phyloP scores from a whole-genome alignment of 92 coral and sea anemone species.

The Scolanthus callimorphus region DNA sequence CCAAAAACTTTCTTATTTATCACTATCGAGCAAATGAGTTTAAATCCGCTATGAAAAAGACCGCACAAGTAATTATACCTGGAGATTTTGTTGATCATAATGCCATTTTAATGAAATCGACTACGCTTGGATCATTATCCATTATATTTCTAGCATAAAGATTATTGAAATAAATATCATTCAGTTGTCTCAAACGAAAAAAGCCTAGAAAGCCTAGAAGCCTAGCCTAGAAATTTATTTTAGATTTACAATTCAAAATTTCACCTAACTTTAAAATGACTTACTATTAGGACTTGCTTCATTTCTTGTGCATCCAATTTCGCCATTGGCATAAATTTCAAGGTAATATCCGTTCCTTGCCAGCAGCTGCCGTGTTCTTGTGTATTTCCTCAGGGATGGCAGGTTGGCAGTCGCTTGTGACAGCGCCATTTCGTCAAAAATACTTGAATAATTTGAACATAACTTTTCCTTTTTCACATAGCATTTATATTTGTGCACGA shows the following conservation, averaged over 20 bases:
- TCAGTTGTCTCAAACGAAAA: not conserved
- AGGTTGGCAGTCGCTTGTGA: constrained; percentile 30
- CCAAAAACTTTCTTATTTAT: too few relatives aligned
- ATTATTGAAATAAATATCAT: not conserved
- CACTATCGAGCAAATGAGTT: too few relatives aligned
- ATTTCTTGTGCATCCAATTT: constrained; percentile 67
- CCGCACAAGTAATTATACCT: too few relatives aligned
- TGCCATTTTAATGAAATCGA: too few relatives aligned
- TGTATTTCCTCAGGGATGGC: constrained; percentile 77
- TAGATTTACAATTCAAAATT: too few relatives aligned
- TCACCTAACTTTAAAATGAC: constrained; percentile 11
- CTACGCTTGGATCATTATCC: too few relatives aligned
- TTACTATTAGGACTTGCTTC: constrained; percentile 60
- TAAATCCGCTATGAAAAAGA: too few relatives aligned
- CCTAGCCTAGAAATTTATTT: too few relatives aligned
- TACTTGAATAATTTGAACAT: too few relatives aligned
- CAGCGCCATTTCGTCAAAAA: constrained; percentile 55
- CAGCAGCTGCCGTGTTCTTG: constrained; percentile 66
- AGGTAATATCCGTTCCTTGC: constrained; percentile 81
- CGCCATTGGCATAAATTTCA: constrained; percentile 75
- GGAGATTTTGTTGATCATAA: too few relatives aligned
- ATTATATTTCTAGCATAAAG: not conserved
- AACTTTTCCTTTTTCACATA: too few relatives aligned
- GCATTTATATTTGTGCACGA: too few relatives aligned
- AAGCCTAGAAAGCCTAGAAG: not conserved